These are phyloP conservation scores for Enteromius anoplus DNA, from an alignment of 2,797 vertebrate genomes.

Conservation along the genomic window DNA sequence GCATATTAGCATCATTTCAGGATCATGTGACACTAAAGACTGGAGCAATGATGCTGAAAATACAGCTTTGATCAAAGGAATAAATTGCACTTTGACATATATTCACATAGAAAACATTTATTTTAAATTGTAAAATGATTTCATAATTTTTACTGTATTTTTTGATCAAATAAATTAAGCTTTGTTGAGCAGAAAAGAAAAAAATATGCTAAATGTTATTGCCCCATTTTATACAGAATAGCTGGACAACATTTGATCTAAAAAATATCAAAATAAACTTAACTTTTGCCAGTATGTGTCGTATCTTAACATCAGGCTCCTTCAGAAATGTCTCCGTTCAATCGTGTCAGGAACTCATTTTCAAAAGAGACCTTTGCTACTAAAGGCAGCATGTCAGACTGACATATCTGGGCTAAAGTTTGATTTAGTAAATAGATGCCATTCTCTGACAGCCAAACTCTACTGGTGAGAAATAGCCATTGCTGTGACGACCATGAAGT, in stretches of 20 bases:
- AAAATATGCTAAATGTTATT: background rate
- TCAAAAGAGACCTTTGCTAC: background rate
- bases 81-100: background rate
- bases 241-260: background rate
- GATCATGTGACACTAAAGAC: conserved; percentile 9
- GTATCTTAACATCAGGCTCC: background rate
- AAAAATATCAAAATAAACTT: background rate
- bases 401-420: conserved; percentile 18
- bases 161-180: background rate
- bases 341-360: conserved; percentile 2
- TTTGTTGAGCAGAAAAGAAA: background rate
- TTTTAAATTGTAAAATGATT: background rate
- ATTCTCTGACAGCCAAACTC: background rate
- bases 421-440: background rate
- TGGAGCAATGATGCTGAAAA: background rate
- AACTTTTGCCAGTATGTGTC: background rate
- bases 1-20: background rate
- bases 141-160: background rate
- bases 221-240: background rate
- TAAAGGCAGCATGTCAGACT: conserved; percentile 25
- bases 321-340: background rate
- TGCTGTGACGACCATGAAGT: conserved; percentile 45
- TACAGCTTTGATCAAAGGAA: too few relatives aligned
- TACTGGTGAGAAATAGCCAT: conserved; percentile 52
- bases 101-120: background rate